Percentiles rank a stretch among this genome's conserved stretches.
Conservation (phyloP, 2,888 invertebrate genomes). For the Spisula solida region DNA sequence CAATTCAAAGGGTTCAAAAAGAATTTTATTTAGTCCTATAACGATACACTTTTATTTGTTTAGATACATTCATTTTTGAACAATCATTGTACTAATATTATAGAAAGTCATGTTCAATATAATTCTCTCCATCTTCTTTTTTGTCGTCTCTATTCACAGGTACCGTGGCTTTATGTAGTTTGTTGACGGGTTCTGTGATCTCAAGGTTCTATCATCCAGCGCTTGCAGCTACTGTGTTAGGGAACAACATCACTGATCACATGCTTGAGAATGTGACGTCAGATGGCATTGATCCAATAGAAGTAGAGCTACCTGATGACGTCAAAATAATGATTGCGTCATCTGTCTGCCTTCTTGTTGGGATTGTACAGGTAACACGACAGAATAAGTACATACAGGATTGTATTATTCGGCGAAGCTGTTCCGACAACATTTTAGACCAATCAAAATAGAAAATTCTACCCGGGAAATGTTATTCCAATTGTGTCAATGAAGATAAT, state of each 20-base stretch:
- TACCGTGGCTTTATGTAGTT: conserved; percentile 86
- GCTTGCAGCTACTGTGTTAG: conserved; percentile 57
- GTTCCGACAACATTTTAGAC: no score
- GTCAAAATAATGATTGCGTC: conserved; percentile 63
- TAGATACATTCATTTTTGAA: no score
- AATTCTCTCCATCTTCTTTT: no score
- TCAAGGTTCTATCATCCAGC: conserved; percentile 66
- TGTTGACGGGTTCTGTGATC: conserved; percentile 84
- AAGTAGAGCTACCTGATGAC: conserved; percentile 63
- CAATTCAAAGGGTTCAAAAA: no score
- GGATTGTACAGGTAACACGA: conserved; percentile 60
- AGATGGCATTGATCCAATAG: conserved; percentile 50
- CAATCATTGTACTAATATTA: no score
- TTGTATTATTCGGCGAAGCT: no score
- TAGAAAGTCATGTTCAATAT: no score
- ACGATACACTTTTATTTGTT: no score
- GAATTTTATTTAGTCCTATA: no score
- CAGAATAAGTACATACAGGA: background rate
- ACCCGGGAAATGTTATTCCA: no score
- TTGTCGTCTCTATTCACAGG: conserved; percentile 71
- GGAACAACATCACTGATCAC: conserved; percentile 16
- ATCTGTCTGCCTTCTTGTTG: conserved; percentile 61
- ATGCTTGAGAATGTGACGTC: conserved; percentile 36
- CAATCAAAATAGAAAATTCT: no score
- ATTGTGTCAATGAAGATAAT: no score